phyloP scores from a whole-genome alignment of 2,113 vertebrate species.

The Lophochroa leadbeateri region DNA sequence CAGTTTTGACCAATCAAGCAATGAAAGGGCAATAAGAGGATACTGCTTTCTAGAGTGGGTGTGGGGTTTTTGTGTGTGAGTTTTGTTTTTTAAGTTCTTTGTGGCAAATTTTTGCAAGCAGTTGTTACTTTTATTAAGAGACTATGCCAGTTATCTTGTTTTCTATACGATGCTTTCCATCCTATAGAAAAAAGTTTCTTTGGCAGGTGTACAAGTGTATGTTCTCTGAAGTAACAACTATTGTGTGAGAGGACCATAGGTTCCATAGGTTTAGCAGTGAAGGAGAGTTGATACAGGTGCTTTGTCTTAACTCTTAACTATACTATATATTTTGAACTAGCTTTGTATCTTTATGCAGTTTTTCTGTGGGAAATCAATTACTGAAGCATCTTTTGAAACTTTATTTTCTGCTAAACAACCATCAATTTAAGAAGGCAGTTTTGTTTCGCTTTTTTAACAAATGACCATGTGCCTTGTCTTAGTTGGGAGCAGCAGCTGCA shows the following conservation, averaged over 20 bases:
- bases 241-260: neutral
- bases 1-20: constrained; percentile 66
- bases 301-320: neutral
- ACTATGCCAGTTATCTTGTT: neutral
- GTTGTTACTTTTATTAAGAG: neutral
- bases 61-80: too few relatives aligned
- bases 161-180: neutral
- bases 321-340: neutral
- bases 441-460: neutral
- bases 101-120: neutral
- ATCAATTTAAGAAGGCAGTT: neutral
- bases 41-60: neutral
- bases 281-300: neutral
- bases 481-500: neutral
- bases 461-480: neutral
- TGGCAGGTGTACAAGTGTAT: neutral
- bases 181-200: neutral
- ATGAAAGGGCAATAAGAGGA: neutral
- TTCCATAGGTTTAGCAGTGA: neutral
- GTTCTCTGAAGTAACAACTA: neutral
- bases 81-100: neutral
- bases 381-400: neutral
- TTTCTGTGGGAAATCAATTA: neutral
- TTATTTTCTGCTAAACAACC: neutral
- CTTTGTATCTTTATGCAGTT: neutral